Conservation (phyloP, 2,113 vertebrate genomes). For the Sebastes fasciatus region DNA sequence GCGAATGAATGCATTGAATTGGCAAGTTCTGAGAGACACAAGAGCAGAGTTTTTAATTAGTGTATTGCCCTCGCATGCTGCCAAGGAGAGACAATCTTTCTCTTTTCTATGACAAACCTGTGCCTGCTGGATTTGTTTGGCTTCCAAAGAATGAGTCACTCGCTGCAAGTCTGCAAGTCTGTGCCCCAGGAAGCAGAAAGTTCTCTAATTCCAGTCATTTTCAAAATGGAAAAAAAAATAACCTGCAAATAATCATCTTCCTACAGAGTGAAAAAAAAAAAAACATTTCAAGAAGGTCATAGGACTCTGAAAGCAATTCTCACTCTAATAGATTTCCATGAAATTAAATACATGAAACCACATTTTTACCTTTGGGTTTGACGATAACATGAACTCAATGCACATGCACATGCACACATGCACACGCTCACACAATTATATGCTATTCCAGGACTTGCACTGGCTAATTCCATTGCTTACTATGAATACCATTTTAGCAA, state of each 20-base stretch:
- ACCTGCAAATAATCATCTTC: conserved; percentile 74
- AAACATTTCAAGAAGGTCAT: conserved; percentile 78
- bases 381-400: conserved; percentile 46
- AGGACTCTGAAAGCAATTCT: conserved; percentile 81
- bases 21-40: conserved; percentile 56
- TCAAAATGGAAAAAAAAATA: conserved; percentile 62
- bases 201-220: conserved; percentile 74
- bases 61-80: conserved; percentile 60
- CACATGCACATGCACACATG: background rate
- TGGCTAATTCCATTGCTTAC: conserved; percentile 71
- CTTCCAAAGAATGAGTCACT: conserved; percentile 51
- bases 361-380: conserved; percentile 56
- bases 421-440: conserved; percentile 11
- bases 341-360: conserved; percentile 78
- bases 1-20: conserved; percentile 69
- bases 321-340: conserved; percentile 80
- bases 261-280: conserved; percentile 65
- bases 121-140: conserved; percentile 33
- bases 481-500: conserved; percentile 79
- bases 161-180: conserved; percentile 55
- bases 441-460: conserved; percentile 57
- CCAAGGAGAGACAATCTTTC: conserved; percentile 50
- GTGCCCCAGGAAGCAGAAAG: conserved; percentile 58
- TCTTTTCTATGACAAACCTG: conserved; percentile 41
- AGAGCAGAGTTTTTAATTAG: conserved; percentile 73